Percentiles rank a stretch among this genome's conserved stretches.
These are phyloP conservation scores for Conus ventricosus DNA, from an alignment of 1,140 invertebrate genomes.

Conservation along the genomic window DNA sequence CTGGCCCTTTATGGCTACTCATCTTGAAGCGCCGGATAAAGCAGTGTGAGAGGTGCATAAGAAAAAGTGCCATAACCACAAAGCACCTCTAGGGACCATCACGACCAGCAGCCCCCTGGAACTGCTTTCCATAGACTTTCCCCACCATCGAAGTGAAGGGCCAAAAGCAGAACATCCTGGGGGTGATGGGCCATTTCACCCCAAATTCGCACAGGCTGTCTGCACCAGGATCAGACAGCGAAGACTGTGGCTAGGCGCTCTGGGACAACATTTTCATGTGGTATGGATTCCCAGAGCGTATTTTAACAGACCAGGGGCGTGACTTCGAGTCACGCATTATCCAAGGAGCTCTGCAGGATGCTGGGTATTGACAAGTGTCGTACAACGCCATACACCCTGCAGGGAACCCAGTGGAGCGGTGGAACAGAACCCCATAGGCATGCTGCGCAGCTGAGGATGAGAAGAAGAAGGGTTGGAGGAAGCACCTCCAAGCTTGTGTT, in stretches of 20 bases:
- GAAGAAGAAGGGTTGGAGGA: conserved; percentile 47
- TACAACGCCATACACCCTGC: conserved; percentile 45
- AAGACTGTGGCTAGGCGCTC: background rate
- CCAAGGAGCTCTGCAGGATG: too few relatives aligned
- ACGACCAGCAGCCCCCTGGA: background rate
- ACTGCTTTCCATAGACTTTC: conserved; percentile 24
- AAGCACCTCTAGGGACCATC: conserved; percentile 5
- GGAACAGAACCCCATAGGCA: conserved; percentile 38
- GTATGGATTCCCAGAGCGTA: too few relatives aligned
- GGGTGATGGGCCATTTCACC: conserved; percentile 21
- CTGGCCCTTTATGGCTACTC: too few relatives aligned
- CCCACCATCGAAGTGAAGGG: conserved; percentile 12
- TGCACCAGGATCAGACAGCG: conserved; percentile 9
- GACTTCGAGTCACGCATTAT: too few relatives aligned
- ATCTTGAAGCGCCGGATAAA: too few relatives aligned
- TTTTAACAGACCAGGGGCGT: too few relatives aligned
- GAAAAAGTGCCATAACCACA: background rate
- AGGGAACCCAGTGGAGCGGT: conserved; percentile 39
- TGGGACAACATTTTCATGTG: conserved; percentile 16
- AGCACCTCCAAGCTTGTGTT: conserved; percentile 35
- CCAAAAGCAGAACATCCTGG: conserved; percentile 13
- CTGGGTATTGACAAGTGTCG: too few relatives aligned
- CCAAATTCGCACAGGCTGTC: conserved; percentile 4
- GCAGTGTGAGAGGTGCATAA: too few relatives aligned
- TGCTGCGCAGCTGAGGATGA: conserved; percentile 47